A percentile compares a stretch with the other conserved stretches of the same genome.
Conservation (phyloP, 1,140 invertebrate genomes). For the Zaprionus capensis region DNA sequence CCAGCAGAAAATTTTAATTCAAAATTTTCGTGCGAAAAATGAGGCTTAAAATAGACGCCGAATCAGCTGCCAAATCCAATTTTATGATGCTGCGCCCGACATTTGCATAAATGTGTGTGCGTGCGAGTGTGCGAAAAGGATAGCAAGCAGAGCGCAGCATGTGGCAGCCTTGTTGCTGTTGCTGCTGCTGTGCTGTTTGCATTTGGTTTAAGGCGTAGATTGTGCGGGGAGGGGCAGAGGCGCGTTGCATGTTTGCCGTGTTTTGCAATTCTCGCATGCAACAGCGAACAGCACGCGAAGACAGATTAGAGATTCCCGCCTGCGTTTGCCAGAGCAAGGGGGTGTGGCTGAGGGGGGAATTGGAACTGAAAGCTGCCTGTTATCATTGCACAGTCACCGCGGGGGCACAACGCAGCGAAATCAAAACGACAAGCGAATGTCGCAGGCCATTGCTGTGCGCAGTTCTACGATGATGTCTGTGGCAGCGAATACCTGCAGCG, state of each 20-base stretch:
- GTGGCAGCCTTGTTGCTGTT: constrained; percentile 69
- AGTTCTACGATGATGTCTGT: neutral
- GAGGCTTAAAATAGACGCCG: constrained; percentile 62
- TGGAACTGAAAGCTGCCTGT: constrained; percentile 39
- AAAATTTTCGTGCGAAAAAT: constrained; percentile 48
- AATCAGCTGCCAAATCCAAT: constrained; percentile 80
- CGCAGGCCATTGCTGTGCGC: neutral
- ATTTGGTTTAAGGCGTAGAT: constrained; percentile 15
- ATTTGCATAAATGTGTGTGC: constrained; percentile 72
- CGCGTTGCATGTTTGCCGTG: constrained; percentile 73
- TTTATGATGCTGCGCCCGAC: constrained; percentile 72
- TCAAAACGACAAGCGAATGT: constrained; percentile 59
- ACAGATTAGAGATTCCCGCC: constrained; percentile 73
- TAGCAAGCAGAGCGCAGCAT: constrained; percentile 60
- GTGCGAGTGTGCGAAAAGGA: constrained; percentile 39
- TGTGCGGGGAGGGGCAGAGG: constrained; percentile 7
- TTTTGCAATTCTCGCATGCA: constrained; percentile 75
- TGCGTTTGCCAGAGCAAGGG: constrained; percentile 2
- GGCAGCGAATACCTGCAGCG: neutral
- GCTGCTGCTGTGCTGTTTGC: constrained; percentile 60
- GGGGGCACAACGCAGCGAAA: constrained; percentile 29
- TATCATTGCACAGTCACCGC: constrained; percentile 69
- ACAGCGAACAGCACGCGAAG: constrained; percentile 79
- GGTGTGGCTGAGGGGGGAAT: neutral
- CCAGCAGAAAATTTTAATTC: constrained; percentile 46